Evolutionary conservation across 2,888 invertebrate genomes (phyloP).

Genomic region (Pheosia gnoma): DNA sequence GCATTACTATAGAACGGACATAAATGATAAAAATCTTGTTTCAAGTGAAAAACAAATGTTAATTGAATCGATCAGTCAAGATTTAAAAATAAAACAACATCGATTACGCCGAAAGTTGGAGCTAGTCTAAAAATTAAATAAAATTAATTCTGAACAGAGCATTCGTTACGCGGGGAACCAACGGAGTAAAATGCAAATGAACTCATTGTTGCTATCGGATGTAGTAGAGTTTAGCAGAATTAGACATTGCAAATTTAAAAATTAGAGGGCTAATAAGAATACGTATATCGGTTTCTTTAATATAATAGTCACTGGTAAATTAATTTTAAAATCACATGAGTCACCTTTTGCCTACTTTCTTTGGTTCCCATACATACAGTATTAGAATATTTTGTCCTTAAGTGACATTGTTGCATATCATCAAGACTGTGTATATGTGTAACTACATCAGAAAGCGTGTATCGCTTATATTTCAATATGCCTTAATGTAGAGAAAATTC

Average conservation of each 20-base stretch:
- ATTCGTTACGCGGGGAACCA: conserved; percentile 8
- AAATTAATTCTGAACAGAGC: conserved; percentile 19
- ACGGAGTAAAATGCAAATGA: conserved; percentile 9
- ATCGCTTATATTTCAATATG: too few species aligned
- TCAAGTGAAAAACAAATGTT: not conserved
- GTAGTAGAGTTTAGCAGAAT: not conserved
- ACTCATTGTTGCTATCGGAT: not conserved
- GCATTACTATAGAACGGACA: too few species aligned
- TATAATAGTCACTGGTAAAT: too few species aligned
- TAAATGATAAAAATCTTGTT: too few species aligned
- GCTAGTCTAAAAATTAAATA: conserved; percentile 14
- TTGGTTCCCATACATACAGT: too few species aligned
- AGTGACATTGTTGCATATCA: too few species aligned
- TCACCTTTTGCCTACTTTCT: too few species aligned
- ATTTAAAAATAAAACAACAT: not conserved
- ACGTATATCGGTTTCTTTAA: not conserved
- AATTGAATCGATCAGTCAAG: too few species aligned
- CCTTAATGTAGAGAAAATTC: not conserved
- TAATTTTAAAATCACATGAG: too few species aligned
- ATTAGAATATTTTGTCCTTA: too few species aligned
- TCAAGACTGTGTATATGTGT: too few species aligned
- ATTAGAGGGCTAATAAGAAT: not conserved
- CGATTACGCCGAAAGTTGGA: conserved; percentile 3
- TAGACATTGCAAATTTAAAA: not conserved
- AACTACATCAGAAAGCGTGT: too few species aligned